These are phyloP conservation scores for Micromussa lordhowensis DNA, from an alignment of 92 coral and sea anemone species.

Conservation along the genomic window DNA sequence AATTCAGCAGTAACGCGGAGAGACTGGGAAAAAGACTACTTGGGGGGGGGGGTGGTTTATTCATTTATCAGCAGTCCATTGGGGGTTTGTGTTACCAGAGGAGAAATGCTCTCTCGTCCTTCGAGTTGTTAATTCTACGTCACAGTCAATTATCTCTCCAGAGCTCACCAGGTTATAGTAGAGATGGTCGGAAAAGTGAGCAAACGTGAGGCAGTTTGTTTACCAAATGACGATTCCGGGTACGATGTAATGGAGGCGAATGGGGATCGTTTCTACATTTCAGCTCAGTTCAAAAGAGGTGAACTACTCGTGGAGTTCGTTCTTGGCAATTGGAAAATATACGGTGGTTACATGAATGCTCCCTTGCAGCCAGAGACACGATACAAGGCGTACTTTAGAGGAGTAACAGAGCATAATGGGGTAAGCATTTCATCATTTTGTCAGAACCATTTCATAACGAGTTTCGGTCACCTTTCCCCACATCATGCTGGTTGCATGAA, in stretches of 20 bases:
- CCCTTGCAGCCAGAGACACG: constrained; percentile 75
- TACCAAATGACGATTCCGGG: constrained; percentile 39
- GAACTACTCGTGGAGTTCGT: constrained; percentile 40
- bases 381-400: constrained; percentile 81
- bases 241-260: constrained; percentile 50
- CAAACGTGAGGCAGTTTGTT: constrained; percentile 42
- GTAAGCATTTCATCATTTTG: no score
- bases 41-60: no score
- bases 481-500: no score
- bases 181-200: constrained; percentile 29
- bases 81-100: no score
- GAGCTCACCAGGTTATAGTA: constrained; percentile 83
- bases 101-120: not conserved
- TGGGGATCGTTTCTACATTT: constrained; percentile 69
- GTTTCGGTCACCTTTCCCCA: no score
- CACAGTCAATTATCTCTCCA: not conserved
- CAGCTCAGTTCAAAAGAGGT: constrained; percentile 71
- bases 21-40: no score
- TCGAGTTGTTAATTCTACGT: not conserved
- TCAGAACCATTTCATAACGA: no score
- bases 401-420: constrained; percentile 65
- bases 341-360: constrained; percentile 70
- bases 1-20: no score
- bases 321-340: constrained; percentile 78
- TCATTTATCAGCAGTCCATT: no score